Evolutionary conservation across 1,140 invertebrate species (phyloP), one percentile per base, ranked within the genome.

Genomic region (Heliconius hewitsoni): DNA sequence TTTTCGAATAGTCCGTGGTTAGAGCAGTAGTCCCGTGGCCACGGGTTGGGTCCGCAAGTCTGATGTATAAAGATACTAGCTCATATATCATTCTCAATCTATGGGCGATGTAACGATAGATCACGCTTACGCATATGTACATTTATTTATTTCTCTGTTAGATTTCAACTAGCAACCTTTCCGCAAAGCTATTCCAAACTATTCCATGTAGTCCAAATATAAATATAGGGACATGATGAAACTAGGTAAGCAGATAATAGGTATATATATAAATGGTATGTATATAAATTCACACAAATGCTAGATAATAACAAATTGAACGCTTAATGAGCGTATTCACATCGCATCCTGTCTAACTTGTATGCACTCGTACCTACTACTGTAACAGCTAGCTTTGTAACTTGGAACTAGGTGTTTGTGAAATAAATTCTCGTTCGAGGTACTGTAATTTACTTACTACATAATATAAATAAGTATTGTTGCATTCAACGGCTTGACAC

Each of bases 251-350:
- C n/a, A 57, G 55, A n/a, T n/a, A 23, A 57, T 23, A 23, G n/a
- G 1, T 23, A 23, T 23, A 23, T 23, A 23, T 23, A 23, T 23
- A 23, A 23, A 23, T 23, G 55, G 55, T 57, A 57, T 8, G 8
- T 57, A 57, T 9, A 2, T 66, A 66, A 27, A 66, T 66, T 30
- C 60, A 76, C 57, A 66, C 57, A 34, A 70, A 57, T 74, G 50
- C 57, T 70, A 76, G 74, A 52, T 76, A 66, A 66, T 76, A 76
- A 76, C 37, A 66, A 52, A 66, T 66, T 66, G 60, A 30, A 50
- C 73, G 73, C 74, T 70, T 76, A 76, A 70, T 76, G 74, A 76
- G 74, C 74, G 34, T 30, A 66, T 42, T 76, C 57, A 66, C 37
- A 66, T 76, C 74, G 74, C 60, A 70, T 76, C 60, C 60, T 70